These are phyloP conservation scores for Lottia gigantea DNA, from an alignment of 2,888 invertebrate genomes.

Conservation along the genomic window DNA sequence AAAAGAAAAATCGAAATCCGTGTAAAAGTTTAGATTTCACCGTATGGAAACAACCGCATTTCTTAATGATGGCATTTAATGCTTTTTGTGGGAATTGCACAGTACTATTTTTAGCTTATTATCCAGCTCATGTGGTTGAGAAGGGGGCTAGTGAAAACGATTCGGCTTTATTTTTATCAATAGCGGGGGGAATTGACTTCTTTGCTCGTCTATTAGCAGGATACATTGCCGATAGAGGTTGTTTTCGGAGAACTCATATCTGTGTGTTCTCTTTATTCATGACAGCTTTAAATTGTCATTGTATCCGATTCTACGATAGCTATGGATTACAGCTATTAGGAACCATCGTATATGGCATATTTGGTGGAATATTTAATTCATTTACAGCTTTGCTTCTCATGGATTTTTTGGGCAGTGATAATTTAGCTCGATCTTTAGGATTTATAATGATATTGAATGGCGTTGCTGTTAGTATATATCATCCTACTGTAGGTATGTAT, in stretches of 20 bases:
- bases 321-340: conserved; percentile 33
- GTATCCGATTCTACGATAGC: conserved; percentile 26
- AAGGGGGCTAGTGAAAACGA: conserved; percentile 20
- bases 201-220: conserved; percentile 24
- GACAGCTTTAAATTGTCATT: conserved; percentile 12
- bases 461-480: conserved; percentile 28
- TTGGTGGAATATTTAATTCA: conserved; percentile 39
- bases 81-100: too few species aligned
- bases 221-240: conserved; percentile 24
- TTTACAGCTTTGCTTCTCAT: conserved; percentile 40
- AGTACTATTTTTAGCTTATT: neutral
- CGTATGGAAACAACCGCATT: too few species aligned
- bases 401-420: conserved; percentile 43
- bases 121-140: neutral
- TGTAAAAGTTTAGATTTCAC: too few species aligned
- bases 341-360: conserved; percentile 37
- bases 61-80: too few species aligned
- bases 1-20: too few species aligned
- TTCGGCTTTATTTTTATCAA: conserved; percentile 23
- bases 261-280: conserved; percentile 20
- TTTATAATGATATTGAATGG: conserved; percentile 35
- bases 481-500: conserved; percentile 41
- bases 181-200: conserved; percentile 25
- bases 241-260: conserved; percentile 23
- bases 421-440: conserved; percentile 38